Evolutionary conservation across 2,888 invertebrate genomes (phyloP).

Genomic region (Ariolimax columbianus): DNA sequence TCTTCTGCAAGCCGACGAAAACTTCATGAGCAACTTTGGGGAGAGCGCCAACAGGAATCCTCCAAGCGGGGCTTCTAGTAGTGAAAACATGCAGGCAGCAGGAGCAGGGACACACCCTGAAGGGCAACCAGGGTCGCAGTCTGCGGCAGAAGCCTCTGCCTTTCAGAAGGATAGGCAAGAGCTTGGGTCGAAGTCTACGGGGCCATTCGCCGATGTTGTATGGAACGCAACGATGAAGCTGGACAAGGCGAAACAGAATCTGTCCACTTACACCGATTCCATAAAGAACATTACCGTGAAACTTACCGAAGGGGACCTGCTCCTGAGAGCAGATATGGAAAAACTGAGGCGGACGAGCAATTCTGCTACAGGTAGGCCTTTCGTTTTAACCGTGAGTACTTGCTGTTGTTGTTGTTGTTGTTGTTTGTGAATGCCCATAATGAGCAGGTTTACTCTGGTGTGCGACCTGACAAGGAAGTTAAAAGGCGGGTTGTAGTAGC

Average conservation of each 20-base stretch:
- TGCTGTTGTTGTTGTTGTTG: no score
- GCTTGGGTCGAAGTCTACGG: not conserved
- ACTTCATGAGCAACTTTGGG: not conserved
- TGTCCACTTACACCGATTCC: slow-evolving; percentile 58
- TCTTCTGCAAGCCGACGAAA: slow-evolving; percentile 33
- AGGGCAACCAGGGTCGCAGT: not conserved
- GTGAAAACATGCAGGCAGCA: not conserved
- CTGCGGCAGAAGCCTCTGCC: not conserved
- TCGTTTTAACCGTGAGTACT: not conserved
- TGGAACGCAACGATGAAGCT: slow-evolving; percentile 63
- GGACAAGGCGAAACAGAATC: slow-evolving; percentile 59
- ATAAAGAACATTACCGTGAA: slow-evolving; percentile 62
- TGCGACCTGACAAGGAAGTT: no score
- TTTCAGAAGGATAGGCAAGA: slow-evolving; percentile 17
- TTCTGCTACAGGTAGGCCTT: slow-evolving; percentile 57
- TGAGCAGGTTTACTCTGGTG: no score
- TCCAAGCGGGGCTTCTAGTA: not conserved
- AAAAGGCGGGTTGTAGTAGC: no score
- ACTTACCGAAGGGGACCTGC: slow-evolving; percentile 62
- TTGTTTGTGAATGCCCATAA: no score
- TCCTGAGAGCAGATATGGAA: slow-evolving; percentile 62
- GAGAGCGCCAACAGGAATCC: not conserved
- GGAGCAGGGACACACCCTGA: not conserved
- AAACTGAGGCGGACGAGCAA: slow-evolving; percentile 58
- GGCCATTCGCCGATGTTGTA: slow-evolving; percentile 55